These are phyloP conservation scores for Bovichtus diacanthus DNA, from an alignment of 2,797 vertebrate genomes.

Conservation along the genomic window DNA sequence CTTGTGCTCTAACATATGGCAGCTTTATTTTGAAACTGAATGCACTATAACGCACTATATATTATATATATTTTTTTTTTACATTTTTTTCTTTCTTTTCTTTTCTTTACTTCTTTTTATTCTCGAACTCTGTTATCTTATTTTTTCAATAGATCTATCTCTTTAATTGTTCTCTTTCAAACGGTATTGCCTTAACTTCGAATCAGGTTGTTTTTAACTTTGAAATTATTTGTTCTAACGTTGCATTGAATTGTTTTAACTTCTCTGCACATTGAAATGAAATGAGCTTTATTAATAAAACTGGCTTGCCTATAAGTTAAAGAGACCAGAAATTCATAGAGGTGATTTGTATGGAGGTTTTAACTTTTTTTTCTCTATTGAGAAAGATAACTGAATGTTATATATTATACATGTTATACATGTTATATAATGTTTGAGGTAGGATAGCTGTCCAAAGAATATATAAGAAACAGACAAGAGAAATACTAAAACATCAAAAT, in stretches of 20 bases:
- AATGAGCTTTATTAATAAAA: too few relatives aligned
- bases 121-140: too few relatives aligned
- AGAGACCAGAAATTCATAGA: not conserved
- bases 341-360: not conserved
- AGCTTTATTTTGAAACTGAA: slow-evolving; percentile 21
- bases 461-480: slow-evolving; percentile 27
- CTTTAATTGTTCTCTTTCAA: too few relatives aligned
- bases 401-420: slow-evolving; percentile 5
- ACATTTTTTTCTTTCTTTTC: too few relatives aligned
- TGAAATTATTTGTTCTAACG: too few relatives aligned
- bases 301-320: not conserved
- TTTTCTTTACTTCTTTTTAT: too few relatives aligned
- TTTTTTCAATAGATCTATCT: too few relatives aligned
- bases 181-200: too few relatives aligned
- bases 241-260: too few relatives aligned
- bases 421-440: not conserved
- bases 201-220: too few relatives aligned
- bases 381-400: not conserved
- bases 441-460: not conserved
- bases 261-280: too few relatives aligned
- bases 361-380: not conserved
- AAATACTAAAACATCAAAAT: slow-evolving; percentile 40
- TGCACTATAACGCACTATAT: not conserved
- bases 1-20: slow-evolving; percentile 4
- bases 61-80: too few relatives aligned